These are phyloP conservation scores for Hybognathus amarus DNA, from an alignment of 2,797 vertebrate species.

Conservation along the genomic window DNA sequence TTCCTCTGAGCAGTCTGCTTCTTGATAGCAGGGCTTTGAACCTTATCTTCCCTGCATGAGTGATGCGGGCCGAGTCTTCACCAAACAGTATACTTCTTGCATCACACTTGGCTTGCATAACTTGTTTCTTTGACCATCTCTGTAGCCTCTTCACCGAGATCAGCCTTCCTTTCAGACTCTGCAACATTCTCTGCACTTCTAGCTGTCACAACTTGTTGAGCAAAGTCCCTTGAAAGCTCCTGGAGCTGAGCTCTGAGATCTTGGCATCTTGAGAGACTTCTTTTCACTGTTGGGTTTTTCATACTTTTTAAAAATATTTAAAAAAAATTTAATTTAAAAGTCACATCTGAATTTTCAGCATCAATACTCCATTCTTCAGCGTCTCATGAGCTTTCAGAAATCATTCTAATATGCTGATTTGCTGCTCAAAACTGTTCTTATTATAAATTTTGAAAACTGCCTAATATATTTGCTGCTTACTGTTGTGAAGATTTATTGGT, in stretches of 20 bases:
- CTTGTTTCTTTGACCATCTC: neutral
- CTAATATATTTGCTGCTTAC: neutral
- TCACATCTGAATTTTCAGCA: neutral
- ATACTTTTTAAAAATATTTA: neutral
- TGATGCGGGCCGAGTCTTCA: constrained; percentile 36
- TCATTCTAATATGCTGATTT: neutral
- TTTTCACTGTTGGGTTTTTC: neutral
- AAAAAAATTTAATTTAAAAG: neutral
- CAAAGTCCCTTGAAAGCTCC: neutral
- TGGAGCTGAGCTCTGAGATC: neutral
- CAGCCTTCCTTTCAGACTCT: neutral
- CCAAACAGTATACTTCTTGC: constrained; percentile 26
- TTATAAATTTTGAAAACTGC: neutral
- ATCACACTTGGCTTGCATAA: constrained; percentile 1
- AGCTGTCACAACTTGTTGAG: neutral
- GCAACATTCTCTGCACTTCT: neutral
- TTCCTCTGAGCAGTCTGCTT: constrained; percentile 36
- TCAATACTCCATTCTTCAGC: neutral
- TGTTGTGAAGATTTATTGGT: neutral
- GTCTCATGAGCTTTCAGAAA: neutral
- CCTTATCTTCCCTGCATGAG: constrained; percentile 47
- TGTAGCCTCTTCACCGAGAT: neutral
- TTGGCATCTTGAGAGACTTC: neutral
- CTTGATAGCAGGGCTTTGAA: constrained; percentile 54
- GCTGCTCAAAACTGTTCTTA: neutral